Base-by-base conservation (phyloP, 2,888 invertebrate genomes). In the Nephrotoma guestfalica region DNA sequence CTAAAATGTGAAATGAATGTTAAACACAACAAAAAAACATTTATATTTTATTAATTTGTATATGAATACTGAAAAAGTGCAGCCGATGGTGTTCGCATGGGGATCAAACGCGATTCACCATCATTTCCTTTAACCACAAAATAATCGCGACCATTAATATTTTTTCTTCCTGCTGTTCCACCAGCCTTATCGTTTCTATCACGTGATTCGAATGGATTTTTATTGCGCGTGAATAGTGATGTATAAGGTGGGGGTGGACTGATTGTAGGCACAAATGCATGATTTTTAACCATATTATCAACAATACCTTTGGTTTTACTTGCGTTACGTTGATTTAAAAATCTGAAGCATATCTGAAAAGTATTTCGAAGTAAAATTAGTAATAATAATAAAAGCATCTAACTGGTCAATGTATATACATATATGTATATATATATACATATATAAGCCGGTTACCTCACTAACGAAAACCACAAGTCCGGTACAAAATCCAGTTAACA, bases 91-190 rank as follows among this genome's bases (percentile, higher is more conserved):
- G 95, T 93, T 88, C 96, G 92, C 0, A 95, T 93, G 0, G 96
- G 96, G 86, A 96, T 93, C 87, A 96, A 92, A 88, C 94, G 93
- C n/a, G 92, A 94, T 30, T 93, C 93, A 0, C 95, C 95, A 87
- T 92, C 93, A 3, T 92, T 91, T 30, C 93, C 93, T 15, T 93
- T 93, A 41, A 94, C 92, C 0, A 96, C 93, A 91, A 95, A 95
- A 90, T 96, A 96, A 89, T 96, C 95, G 86, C 96, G 93, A 0
- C 96, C 96, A 89, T 96, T 96, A 51, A 96, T 94, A 4, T 93
- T 92, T 89, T 93, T 93, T 87, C 92, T 93, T 18, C 93, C 92
- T 0, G 93, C 92, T 30, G 30, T 2, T 91, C 89, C 4, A 84
- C 89, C 4, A 84, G 1, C n/a, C n/a, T 84, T 84, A 45, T 85